Evolutionary conservation across 2,888 invertebrate genomes (phyloP).

Genomic region (Andrena chrysosceles): DNA sequence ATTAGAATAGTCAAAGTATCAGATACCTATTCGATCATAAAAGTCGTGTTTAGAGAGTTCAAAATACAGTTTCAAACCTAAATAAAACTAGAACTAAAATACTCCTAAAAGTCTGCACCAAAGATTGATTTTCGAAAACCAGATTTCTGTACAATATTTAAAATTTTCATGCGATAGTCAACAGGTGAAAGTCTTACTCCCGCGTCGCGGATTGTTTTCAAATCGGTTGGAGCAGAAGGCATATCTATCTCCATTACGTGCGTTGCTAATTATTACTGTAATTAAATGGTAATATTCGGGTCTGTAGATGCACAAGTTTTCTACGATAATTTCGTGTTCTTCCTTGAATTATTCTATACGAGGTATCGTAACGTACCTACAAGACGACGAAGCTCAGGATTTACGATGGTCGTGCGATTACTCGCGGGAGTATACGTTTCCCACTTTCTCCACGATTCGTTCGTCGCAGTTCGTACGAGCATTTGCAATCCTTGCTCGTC

Average conservation of each 20-base stretch:
- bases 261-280: neutral
- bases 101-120: too few relatives aligned
- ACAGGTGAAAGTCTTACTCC: slow-evolving; percentile 23
- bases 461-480: slow-evolving; percentile 36
- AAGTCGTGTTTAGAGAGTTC: too few relatives aligned
- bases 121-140: neutral
- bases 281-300: neutral
- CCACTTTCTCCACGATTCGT: slow-evolving; percentile 73
- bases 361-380: slow-evolving; percentile 5
- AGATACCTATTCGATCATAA: too few relatives aligned
- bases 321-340: neutral
- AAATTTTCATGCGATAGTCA: neutral
- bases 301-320: neutral
- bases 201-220: neutral
- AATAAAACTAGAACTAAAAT: too few relatives aligned
- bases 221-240: slow-evolving; percentile 6
- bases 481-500: slow-evolving; percentile 51
- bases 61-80: too few relatives aligned
- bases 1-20: too few relatives aligned
- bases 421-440: slow-evolving; percentile 68
- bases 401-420: slow-evolving; percentile 48
- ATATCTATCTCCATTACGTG: neutral
- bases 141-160: neutral
- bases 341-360: neutral
- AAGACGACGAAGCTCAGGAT: slow-evolving; percentile 22